Evolutionary conservation across 2,888 invertebrate species (phyloP).

Genomic region (Trichopria drosophilae): DNA sequence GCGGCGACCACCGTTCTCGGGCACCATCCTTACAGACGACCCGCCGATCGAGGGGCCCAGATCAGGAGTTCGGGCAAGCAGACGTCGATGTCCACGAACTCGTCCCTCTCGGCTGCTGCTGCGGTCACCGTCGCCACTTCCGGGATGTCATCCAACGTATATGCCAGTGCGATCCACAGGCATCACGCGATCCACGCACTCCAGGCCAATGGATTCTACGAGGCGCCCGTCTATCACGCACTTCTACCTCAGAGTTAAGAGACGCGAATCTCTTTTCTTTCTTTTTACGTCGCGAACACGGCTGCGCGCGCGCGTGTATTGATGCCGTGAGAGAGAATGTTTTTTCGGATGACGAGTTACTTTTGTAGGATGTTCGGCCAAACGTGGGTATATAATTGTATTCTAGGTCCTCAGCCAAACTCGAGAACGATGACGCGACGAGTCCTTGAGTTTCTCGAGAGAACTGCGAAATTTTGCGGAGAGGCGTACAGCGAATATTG

Average conservation of each 20-base stretch:
- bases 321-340: too few relatives aligned
- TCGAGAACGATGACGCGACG: too few relatives aligned
- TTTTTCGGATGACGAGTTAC: too few relatives aligned
- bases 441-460: too few relatives aligned
- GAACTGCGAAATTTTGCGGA: too few relatives aligned
- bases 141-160: constrained; percentile 47
- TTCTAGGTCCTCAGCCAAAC: too few relatives aligned
- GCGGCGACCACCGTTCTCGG: constrained; percentile 35
- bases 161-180: constrained; percentile 52
- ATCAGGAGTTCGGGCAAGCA: constrained; percentile 8
- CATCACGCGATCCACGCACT: constrained; percentile 48
- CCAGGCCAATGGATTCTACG: constrained; percentile 50
- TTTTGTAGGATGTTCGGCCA: too few relatives aligned
- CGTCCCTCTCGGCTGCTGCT: constrained; percentile 23
- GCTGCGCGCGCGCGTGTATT: constrained; percentile 15
- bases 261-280: constrained; percentile 5
- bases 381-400: too few relatives aligned
- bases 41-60: constrained; percentile 17
- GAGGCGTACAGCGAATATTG: too few relatives aligned
- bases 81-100: background rate
- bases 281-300: constrained; percentile 2
- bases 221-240: constrained; percentile 52
- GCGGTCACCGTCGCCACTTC: constrained; percentile 28
- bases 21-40: constrained; percentile 43
- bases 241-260: constrained; percentile 52